These are phyloP conservation scores for Steinernema carpocapsae DNA, from an alignment of 2,888 invertebrate genomes.

Conservation along the genomic window DNA sequence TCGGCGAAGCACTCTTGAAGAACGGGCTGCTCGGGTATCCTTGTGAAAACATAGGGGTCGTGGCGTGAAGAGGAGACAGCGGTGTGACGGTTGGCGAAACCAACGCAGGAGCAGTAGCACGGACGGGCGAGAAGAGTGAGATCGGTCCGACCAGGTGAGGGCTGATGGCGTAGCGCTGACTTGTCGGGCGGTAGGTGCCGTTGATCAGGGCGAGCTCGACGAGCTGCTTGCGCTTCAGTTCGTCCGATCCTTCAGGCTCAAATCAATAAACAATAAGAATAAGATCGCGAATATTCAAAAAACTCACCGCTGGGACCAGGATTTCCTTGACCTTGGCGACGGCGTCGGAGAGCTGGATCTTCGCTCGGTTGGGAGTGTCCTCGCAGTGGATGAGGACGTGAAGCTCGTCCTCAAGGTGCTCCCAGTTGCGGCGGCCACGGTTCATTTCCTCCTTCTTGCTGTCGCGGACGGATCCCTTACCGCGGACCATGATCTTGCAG, in stretches of 20 bases:
- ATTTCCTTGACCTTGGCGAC: conserved; percentile 97
- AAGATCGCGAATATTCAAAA: too few relatives aligned
- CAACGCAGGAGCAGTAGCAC: not conserved
- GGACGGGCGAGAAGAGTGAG: conserved; percentile 1
- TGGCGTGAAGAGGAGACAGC: not conserved
- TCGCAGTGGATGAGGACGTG: conserved; percentile 83
- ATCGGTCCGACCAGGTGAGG: not conserved
- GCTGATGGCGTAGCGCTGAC: conserved; percentile 8
- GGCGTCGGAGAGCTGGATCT: conserved; percentile 89
- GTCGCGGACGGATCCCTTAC: conserved; percentile 75
- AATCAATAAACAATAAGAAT: conserved; percentile 73
- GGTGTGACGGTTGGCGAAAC: not conserved
- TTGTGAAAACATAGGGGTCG: not conserved
- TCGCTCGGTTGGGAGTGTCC: conserved; percentile 95
- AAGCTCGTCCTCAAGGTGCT: conserved; percentile 94
- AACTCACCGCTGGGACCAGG: conserved; percentile 87
- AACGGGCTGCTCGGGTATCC: too few relatives aligned
- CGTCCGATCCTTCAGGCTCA: conserved; percentile 99
- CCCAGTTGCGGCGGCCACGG: conserved; percentile 99
- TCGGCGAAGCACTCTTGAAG: too few relatives aligned
- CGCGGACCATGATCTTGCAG: conserved; percentile 99
- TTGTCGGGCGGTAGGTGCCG: conserved; percentile 84
- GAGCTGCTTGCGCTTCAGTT: conserved; percentile 96
- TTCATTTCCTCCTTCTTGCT: conserved; percentile 89
- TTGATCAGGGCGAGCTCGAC: conserved; percentile 99